phyloP scores from a whole-genome alignment of 2,797 vertebrate species.

The Ambastaia sidthimunki region DNA sequence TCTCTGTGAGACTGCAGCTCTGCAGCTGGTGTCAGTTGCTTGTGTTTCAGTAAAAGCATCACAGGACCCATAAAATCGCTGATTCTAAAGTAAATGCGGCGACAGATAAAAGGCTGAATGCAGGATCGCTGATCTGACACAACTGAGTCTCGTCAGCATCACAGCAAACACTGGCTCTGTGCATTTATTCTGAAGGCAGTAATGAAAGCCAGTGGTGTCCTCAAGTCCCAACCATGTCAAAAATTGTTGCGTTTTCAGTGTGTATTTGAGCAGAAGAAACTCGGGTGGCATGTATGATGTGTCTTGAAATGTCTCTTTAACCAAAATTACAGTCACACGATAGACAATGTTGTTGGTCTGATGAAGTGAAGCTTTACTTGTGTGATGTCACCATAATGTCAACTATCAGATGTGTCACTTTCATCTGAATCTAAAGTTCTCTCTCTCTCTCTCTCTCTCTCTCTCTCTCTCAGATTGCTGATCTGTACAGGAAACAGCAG shows the following conservation, averaged over 20 bases:
- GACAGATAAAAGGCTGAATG: neutral
- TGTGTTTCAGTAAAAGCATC: neutral
- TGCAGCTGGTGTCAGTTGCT: neutral
- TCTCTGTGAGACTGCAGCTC: neutral
- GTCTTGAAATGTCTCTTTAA: neutral
- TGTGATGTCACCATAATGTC: neutral
- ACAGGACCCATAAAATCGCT: neutral
- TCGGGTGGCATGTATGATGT: neutral
- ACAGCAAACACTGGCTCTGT: neutral
- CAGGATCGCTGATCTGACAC: neutral
- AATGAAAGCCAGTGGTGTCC: neutral
- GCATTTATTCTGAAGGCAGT: neutral
- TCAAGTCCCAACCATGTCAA: neutral
- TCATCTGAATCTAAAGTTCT: neutral
- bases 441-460: conserved; percentile 17
- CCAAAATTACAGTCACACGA: neutral
- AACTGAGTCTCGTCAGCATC: neutral
- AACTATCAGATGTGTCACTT: neutral
- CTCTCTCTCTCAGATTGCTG: conserved; percentile 79
- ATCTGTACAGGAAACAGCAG: conserved; percentile 87
- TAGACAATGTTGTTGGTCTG: neutral
- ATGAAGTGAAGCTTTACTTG: neutral
- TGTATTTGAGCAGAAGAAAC: neutral
- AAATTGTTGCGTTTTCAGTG: neutral
- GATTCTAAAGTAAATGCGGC: neutral